Conservation (phyloP, 2,113 vertebrate species). For the Myocastor coypus region DNA sequence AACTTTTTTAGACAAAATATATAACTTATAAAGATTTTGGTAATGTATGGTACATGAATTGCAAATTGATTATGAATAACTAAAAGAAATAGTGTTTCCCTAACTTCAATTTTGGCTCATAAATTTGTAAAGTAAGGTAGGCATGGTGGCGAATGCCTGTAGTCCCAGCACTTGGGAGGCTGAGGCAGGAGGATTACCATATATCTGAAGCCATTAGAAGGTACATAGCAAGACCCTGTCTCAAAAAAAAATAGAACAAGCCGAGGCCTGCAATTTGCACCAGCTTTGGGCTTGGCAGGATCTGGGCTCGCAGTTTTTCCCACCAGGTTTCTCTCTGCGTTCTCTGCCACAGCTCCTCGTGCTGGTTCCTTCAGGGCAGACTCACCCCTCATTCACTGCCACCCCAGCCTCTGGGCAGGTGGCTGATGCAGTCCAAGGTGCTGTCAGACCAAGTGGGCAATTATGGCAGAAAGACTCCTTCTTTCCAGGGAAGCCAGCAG, state of each 20-base stretch:
- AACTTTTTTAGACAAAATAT: background rate
- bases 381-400: background rate
- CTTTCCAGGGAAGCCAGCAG: background rate
- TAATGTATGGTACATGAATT: background rate
- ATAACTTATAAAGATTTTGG: background rate
- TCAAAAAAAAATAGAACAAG: background rate
- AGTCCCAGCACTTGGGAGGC: no score
- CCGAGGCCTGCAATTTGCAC: background rate
- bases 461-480: background rate
- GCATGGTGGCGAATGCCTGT: no score
- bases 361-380: background rate
- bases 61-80: background rate
- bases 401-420: background rate
- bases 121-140: background rate
- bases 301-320: background rate
- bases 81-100: background rate
- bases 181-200: no score
- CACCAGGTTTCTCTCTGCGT: no score
- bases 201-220: background rate
- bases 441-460: background rate
- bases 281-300: background rate
- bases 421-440: background rate
- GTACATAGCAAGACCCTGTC: background rate
- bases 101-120: background rate
- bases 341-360: background rate